These are phyloP conservation scores for Galerucella nymphaeae DNA, from an alignment of 2,888 invertebrate species.

Conservation along the genomic window DNA sequence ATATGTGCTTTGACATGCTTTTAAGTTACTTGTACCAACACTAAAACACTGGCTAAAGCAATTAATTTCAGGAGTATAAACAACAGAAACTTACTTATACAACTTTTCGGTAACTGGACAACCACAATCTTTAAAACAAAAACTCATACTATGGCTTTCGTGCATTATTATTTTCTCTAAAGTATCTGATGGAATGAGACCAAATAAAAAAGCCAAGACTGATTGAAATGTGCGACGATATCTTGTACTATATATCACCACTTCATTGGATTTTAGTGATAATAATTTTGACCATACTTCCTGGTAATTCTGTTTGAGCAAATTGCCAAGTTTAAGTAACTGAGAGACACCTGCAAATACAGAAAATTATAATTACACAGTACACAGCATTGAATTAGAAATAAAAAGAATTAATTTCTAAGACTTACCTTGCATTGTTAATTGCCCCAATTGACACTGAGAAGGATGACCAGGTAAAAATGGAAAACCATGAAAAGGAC, in stretches of 20 bases:
- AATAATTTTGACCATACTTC: constrained; percentile 65
- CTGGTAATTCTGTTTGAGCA: constrained; percentile 71
- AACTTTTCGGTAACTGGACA: constrained; percentile 77
- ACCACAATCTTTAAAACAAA: constrained; percentile 88
- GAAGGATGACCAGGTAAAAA: constrained; percentile 75
- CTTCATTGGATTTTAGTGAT: constrained; percentile 68
- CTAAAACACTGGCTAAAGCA: no score
- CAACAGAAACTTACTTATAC: constrained; percentile 61
- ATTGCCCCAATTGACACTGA: constrained; percentile 85
- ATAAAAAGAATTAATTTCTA: no score
- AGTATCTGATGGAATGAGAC: constrained; percentile 76
- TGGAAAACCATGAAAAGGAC: constrained; percentile 88
- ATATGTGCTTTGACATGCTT: no score
- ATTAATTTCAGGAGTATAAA: no score
- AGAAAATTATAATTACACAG: neutral
- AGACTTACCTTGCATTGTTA: constrained; percentile 78
- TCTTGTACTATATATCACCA: constrained; percentile 82
- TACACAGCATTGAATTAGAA: no score
- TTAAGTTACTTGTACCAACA: no score
- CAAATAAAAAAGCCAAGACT: constrained; percentile 81
- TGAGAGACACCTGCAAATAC: constrained; percentile 70
- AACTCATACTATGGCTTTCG: constrained; percentile 84
- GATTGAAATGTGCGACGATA: constrained; percentile 93
- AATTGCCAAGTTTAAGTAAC: constrained; percentile 80
- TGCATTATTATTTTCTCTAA: constrained; percentile 74